Base-by-base conservation (phyloP, 2,888 invertebrate genomes). In the Hyposoter dolosus region DNA sequence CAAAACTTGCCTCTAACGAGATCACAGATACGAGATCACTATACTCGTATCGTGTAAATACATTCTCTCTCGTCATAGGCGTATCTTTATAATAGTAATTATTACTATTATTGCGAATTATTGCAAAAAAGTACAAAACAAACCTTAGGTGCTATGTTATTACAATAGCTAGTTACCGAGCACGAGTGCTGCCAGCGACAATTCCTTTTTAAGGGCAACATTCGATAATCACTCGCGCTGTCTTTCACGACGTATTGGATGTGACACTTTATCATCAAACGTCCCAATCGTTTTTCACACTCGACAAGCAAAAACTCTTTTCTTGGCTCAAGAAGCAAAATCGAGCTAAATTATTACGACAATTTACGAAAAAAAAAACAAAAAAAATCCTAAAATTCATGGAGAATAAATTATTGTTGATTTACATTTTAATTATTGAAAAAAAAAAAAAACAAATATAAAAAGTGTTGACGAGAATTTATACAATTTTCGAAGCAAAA, bases 131-230 rank as follows among this genome's bases (percentile, higher is more conserved):
- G 90, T 93, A 94, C 94, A 93, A 94, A 93, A 93, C 93, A 93
- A 92, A 92, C 93, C 93, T 92, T 94, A 94, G 94, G 94, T 94
- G 94, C 94, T 94, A 94, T 92, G 92, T 93, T 92, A 91, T 94
- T 93, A 94, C 90, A 91, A 92, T 94, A 93, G 92, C 91, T 92
- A 90, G 89, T 89, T 82, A 45, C 80, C 78, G 84, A 85, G 85
- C 85, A 83, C 83, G 81, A 84, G 63, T 82, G 82, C 35, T 35
- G 84, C 86, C 88, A 86, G 83, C 76, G 65, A 85, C 15, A 66
- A 86, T 79, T 82, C 86, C 86, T 88, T 28, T 66, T 76, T 65
- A 53, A 32, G 35, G 76, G 77, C 1, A 3, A 28, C 82, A 84
- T 87, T 84, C 80, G 82, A 69, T 40, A 83, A 85, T 78, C 82